Base-by-base conservation (phyloP, 2,888 invertebrate species). In the Drosophila flavopinicola region DNA sequence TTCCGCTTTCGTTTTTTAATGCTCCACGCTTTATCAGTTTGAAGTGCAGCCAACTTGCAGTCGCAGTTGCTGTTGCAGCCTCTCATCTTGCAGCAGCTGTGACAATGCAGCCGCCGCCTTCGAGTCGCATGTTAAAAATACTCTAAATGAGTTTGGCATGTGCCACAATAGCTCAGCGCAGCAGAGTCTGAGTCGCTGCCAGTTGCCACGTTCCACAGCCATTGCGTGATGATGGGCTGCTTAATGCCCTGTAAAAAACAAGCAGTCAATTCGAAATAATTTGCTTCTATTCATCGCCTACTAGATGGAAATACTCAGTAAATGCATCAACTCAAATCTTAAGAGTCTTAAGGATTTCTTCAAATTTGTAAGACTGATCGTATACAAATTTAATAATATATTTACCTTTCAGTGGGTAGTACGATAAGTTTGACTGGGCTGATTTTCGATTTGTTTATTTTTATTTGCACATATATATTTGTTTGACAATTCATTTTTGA, bases 101-200 rank as follows among this genome's bases (percentile, higher is more conserved):
- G 49, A 66, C 56, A 59, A 58, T 52, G 68, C 59, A 38, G 57
- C 29, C 57, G 42, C 51, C 61, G 23, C 13, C 27, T 27, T 20
- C 35, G 32, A 47, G 60, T 57, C 45, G 58, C 58, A 48, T 68
- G 37, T 67, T 85, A 65, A 78, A 82, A 87, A 78, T 83, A 84
- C 54, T 41, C 56, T 45, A 83, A 86, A 86, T 75, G 86, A 49
- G 72, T 73, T 78, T 86, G 73, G 77, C 88, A 82, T 82, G 82
- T 88, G 87, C 69, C 87, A 63, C 68, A 45, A 37, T 38, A 75
- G 64, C 71, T 52, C 45, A 51, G 39, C 37, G 11, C 23, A 17
- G 42, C 42, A 38, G 23, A 17, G 24, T 29, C 35, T 24, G 38
- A 10, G 13, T 20, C 37, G 41, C 20, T 29, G 58, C 37, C 63